A percentile compares a stretch with the other conserved stretches of the same genome.
These are phyloP conservation scores for Redunca redunca DNA, from an alignment of 2,113 vertebrate species.

Conservation along the genomic window DNA sequence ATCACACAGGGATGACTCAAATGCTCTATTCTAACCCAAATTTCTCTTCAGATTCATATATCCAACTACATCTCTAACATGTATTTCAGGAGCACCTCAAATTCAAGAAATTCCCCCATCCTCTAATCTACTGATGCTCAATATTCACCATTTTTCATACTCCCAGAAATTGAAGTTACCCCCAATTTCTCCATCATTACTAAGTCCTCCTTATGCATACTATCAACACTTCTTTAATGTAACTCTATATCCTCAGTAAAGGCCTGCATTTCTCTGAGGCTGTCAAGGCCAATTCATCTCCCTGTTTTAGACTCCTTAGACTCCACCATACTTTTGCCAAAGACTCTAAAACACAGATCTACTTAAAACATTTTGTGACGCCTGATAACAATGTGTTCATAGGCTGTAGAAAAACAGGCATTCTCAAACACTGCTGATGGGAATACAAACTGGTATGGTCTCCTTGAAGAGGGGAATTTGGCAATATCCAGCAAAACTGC, in stretches of 20 bases:
- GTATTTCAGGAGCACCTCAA: neutral
- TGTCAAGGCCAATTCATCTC: neutral
- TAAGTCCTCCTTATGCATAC: neutral
- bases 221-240: neutral
- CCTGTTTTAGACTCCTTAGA: neutral
- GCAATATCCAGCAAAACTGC: neutral
- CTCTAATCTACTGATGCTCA: neutral
- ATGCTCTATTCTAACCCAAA: neutral
- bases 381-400: neutral
- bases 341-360: neutral
- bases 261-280: neutral
- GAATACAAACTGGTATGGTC: neutral
- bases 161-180: neutral
- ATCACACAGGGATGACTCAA: neutral
- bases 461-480: neutral
- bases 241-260: neutral
- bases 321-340: neutral
- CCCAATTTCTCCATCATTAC: neutral
- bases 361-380: neutral
- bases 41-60: neutral
- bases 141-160: neutral
- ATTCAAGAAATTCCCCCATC: neutral
- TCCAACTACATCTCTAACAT: neutral
- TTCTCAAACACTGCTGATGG: neutral
- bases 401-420: neutral